Base-by-base conservation (phyloP, 2,888 invertebrate species). In the Oconnorella tubifera region DNA sequence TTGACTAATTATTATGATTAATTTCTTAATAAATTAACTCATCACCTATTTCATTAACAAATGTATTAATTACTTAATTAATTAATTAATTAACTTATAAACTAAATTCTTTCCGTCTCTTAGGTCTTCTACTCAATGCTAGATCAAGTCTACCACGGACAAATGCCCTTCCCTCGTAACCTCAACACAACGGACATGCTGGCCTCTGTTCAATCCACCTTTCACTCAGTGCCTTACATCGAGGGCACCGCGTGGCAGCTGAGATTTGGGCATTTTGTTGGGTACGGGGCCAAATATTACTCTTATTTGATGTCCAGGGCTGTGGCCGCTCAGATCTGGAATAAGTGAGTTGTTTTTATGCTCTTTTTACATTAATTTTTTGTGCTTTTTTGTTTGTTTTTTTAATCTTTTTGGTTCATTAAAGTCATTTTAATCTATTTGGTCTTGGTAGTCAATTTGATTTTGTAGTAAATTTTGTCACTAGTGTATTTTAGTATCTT, bases 231-330 rank as follows among this genome's bases (percentile, higher is more conserved):
- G 59, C 91, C 93, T 0, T 90, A 93, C 78, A 90, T 96, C 0
- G 85, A 88, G 64, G 88, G 92, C 76, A 96, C 97, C 65, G 93
- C 95, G 1, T 97, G 95, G 95, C 96, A 97, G 77, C 86, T 93
- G 75, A 86, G 97, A 65, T 99, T 99, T 84, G 91, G 93, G 68
- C 99, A 99, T 83, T 85, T 99, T 62, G 91, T 97, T 2, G 96
- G 97, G 1, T 99, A 99, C 83, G 99, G 99, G 49, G 97, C 97
- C 0, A 97, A 96, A 83, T 99, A 99, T 84, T 99, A 98, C 82
- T 91, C 98, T 0, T 99, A 99, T 84, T 85, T 99, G 69, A 90
- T 97, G 77, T 97, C 98, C 0, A 87, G 92, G 75, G 92, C 95
- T 6, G 88, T 96, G 59, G 95, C 97, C 0, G 90, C 92, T 64